Evolutionary conservation across 2,797 vertebrate genomes (phyloP).

Genomic region (Selene dorsalis): DNA sequence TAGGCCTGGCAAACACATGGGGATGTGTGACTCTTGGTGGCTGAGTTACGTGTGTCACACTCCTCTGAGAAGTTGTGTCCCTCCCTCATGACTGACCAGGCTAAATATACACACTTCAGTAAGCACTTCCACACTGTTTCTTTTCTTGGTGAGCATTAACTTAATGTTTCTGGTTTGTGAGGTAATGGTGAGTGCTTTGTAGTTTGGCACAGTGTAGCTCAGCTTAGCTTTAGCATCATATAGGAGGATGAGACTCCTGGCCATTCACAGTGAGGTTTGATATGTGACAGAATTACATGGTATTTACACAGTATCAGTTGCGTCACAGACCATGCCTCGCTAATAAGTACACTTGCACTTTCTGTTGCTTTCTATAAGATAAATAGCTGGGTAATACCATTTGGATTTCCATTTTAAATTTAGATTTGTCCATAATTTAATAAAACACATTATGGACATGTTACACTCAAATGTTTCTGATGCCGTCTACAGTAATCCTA

Average conservation of each 20-base stretch:
- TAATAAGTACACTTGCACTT: not conserved
- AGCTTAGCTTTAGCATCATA: slow-evolving; percentile 4
- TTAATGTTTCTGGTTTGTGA: slow-evolving; percentile 30
- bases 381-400: not conserved
- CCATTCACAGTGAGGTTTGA: slow-evolving; percentile 2
- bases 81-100: slow-evolving; percentile 73
- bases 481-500: not conserved
- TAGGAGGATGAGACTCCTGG: not conserved
- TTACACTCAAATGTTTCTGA: not conserved
- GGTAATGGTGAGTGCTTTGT: slow-evolving; percentile 7
- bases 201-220: slow-evolving; percentile 13
- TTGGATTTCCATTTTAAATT: not conserved
- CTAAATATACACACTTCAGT: slow-evolving; percentile 72
- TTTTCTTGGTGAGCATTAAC: slow-evolving; percentile 27
- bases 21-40: slow-evolving; percentile 77
- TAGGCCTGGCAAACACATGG: slow-evolving; percentile 69
- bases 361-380: not conserved
- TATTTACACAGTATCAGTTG: no score
- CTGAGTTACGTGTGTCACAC: slow-evolving; percentile 74
- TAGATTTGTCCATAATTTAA: not conserved
- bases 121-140: slow-evolving; percentile 59
- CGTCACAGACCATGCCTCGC: not conserved
- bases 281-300: not conserved
- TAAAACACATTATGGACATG: not conserved
- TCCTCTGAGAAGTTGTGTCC: slow-evolving; percentile 67